phyloP scores from a whole-genome alignment of 1,140 invertebrate species.

The Laupala kohalensis region DNA sequence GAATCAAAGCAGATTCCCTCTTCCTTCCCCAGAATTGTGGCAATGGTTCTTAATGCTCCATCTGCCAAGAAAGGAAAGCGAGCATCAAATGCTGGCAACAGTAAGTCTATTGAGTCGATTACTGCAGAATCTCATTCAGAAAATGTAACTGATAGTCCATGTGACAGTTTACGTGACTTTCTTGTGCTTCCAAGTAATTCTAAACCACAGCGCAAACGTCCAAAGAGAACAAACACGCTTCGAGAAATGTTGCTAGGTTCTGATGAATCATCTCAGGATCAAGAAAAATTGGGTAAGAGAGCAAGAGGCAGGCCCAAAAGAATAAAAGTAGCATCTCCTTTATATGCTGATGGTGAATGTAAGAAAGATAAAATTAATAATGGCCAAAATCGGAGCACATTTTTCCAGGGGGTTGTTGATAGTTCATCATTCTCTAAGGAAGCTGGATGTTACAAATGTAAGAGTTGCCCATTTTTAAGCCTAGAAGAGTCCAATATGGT shows the following conservation, averaged over 20 bases:
- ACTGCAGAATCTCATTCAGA: not conserved
- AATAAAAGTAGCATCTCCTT: not conserved
- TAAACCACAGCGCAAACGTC: not conserved
- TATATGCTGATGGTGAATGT: not conserved
- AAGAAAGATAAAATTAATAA: not conserved
- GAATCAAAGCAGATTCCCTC: not conserved
- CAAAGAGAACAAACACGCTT: not conserved
- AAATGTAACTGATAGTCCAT: not conserved
- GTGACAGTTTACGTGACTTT: not conserved
- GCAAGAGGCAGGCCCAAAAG: not conserved
- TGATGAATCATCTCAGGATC: not conserved
- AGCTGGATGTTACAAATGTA: constrained; percentile 26
- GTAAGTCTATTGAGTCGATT: not conserved
- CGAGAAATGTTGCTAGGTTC: not conserved
- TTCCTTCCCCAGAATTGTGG: not conserved
- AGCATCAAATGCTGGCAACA: not conserved
- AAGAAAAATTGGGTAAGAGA: not conserved
- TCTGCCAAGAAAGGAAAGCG: not conserved
- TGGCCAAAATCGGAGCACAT: not conserved
- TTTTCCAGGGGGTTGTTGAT: not conserved
- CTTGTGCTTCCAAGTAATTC: not conserved
- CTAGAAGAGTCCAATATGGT: constrained; percentile 18
- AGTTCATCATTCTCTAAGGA: constrained; percentile 16
- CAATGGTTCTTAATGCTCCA: not conserved
- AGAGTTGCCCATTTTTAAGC: constrained; percentile 23